Conservation (phyloP, 2,797 vertebrate species). For the Carduelis carduelis region DNA sequence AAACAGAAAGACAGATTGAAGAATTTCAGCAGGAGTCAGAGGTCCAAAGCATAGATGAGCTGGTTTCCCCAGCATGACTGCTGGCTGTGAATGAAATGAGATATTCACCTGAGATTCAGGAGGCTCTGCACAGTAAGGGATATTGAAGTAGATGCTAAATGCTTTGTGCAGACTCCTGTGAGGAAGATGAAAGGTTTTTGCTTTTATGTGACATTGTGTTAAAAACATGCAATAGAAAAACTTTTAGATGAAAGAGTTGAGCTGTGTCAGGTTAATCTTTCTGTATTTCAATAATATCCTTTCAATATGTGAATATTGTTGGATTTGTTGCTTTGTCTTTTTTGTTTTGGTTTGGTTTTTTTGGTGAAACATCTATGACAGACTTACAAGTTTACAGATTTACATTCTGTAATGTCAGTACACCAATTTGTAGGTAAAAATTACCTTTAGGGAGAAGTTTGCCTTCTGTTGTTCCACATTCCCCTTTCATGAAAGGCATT, state of each 20-base stretch:
- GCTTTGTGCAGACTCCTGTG: background rate
- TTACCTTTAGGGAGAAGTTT: background rate
- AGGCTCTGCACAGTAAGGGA: background rate
- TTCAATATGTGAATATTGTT: background rate
- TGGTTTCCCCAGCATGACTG: background rate
- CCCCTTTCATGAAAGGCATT: background rate
- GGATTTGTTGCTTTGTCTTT: fast-evolving
- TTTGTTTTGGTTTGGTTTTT: fast-evolving
- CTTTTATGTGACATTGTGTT: background rate
- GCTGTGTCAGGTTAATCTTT: background rate
- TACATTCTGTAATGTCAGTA: background rate
- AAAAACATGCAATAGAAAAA: background rate
- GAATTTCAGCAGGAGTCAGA: slow-evolving; percentile 2
- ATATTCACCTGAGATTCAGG: background rate
- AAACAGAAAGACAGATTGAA: slow-evolving; percentile 15
- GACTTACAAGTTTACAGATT: background rate
- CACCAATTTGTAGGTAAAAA: background rate
- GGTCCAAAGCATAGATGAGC: background rate
- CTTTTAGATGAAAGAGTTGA: background rate
- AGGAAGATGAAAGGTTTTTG: background rate
- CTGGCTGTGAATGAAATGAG: background rate
- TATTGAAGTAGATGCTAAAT: background rate
- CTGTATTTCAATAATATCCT: background rate
- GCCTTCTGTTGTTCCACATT: background rate
- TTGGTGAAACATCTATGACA: background rate